These are phyloP conservation scores for Adelosebastes latens DNA, from an alignment of 2,797 vertebrate species.

Conservation along the genomic window DNA sequence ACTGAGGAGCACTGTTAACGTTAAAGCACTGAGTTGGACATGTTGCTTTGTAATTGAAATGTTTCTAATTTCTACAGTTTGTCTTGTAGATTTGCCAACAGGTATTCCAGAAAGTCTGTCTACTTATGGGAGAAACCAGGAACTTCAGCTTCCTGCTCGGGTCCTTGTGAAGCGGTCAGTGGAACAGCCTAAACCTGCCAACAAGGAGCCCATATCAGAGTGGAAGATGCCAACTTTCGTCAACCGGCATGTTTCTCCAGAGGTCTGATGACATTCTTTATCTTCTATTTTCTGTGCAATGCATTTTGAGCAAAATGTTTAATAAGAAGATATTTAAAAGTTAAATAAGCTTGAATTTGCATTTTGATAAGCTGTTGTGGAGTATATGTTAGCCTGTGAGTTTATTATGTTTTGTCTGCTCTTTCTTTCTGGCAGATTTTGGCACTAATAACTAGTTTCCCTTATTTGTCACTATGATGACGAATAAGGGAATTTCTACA, in stretches of 20 bases:
- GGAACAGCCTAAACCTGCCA: slow-evolving; percentile 55
- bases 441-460: neutral
- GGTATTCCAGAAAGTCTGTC: neutral
- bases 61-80: neutral
- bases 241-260: slow-evolving; percentile 71
- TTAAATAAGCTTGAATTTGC: neutral
- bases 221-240: slow-evolving; percentile 76
- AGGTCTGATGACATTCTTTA: slow-evolving; percentile 64
- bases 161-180: slow-evolving; percentile 49
- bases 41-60: neutral
- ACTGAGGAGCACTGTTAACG: neutral
- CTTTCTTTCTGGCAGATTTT: neutral
- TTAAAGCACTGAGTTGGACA: neutral
- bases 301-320: neutral
- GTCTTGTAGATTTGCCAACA: slow-evolving; percentile 30
- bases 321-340: too few species aligned
- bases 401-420: neutral
- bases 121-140: slow-evolving; percentile 34
- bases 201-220: slow-evolving; percentile 63
- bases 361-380: neutral
- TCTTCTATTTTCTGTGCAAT: neutral
- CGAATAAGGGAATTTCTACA: too few species aligned
- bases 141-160: slow-evolving; percentile 50
- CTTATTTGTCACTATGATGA: neutral
- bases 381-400: neutral